Evolutionary conservation across 2,888 invertebrate genomes (phyloP), one percentile per base, ranked within the genome.

Genomic region (Mesopsocus fuscifrons): DNA sequence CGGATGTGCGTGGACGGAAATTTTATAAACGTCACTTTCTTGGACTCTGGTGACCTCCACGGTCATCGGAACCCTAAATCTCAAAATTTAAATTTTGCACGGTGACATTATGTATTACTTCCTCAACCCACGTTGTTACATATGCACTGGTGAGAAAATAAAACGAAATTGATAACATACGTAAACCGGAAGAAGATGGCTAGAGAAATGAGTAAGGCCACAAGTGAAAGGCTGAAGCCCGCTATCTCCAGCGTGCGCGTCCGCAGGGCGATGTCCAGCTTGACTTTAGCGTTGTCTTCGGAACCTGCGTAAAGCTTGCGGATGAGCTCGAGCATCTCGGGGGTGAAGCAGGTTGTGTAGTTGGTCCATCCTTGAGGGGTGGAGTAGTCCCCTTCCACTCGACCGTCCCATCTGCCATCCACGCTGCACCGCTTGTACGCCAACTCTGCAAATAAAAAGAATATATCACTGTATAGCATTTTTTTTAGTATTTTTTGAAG

Each of bases 151-250:
- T n/a, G n/a, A n/a, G n/a, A n/a, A n/a, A n/a, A n/a, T n/a, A n/a
- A n/a, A n/a, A n/a, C n/a, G n/a, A n/a, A n/a, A n/a, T n/a, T n/a
- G n/a, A n/a, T n/a, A n/a, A 26, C 26, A 9, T 62, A 85, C 85
- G 84, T 74, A 63, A 81, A 89, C 52, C 74, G 71, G 51, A 72
- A 74, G 60, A 89, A 91, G 50, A 92, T 85, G 41, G 72, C 63
- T 38, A 92, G 64, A 0, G 89, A 84, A 16, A 80, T 57, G 11
- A 79, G 57, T 21, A 91, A 63, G 0, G 83, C 75, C 11, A 82
- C 57, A 3, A 88, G 64, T 0, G 92, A 92, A 6, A 82, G 57
- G 44, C 75, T 76, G 33, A 88, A 71, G 2, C 92, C 92, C 41
- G 69, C 62, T 48, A 79, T 74, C 63, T 94, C 92, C 58, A 92